Conservation (phyloP, 1,140 invertebrate species). For the Eurosta solidaginis region DNA sequence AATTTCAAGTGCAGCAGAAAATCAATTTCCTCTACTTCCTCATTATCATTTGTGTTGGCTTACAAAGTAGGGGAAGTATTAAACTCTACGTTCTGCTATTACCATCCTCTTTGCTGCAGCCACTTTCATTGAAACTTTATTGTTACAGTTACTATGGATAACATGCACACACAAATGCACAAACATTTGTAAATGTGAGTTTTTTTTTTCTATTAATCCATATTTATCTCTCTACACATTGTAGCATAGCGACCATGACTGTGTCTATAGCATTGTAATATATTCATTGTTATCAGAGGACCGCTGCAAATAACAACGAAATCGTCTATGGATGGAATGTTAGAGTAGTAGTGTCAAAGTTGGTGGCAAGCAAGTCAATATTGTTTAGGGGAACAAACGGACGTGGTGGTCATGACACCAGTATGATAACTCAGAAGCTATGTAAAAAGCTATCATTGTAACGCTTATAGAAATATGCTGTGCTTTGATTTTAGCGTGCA, state of each 20-base stretch:
- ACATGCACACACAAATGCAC: background rate
- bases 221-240: background rate
- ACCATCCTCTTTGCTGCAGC: background rate
- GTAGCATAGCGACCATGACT: background rate
- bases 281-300: slow-evolving; percentile 9
- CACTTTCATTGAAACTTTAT: background rate
- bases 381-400: background rate
- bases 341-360: background rate
- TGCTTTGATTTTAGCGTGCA: background rate
- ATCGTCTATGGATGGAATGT: background rate
- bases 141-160: slow-evolving; percentile 2
- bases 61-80: background rate
- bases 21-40: slow-evolving; percentile 21
- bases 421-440: background rate
- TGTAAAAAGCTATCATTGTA: background rate
- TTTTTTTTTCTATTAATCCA: too few species aligned
- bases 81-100: background rate
- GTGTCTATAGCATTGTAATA: background rate
- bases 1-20: slow-evolving; percentile 26
- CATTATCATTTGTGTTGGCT: slow-evolving; percentile 3
- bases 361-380: background rate
- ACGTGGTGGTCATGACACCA: background rate
- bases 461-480: background rate
- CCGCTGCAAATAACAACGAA: background rate
- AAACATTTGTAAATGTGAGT: background rate